Evolutionary conservation across 2,113 vertebrate genomes (phyloP), one percentile per base, ranked within the genome.

Genomic region (Spea multiplicata): DNA sequence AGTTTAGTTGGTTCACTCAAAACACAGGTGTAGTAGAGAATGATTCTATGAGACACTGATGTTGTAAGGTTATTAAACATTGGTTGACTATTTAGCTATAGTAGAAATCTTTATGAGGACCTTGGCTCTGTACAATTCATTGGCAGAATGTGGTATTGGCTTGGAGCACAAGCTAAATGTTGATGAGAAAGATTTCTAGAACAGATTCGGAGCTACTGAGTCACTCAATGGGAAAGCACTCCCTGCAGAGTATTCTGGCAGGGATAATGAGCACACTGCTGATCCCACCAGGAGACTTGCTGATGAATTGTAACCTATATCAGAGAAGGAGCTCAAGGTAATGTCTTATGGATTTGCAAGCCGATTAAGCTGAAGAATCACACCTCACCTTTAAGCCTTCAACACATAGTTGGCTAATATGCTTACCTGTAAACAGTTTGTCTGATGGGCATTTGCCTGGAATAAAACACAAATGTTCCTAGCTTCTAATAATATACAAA

Each of bases 141-240:
- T 47, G 74, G 61, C 9, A n/a, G 14, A 71, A 68, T 71, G 75
- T 45, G 10, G 76, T 75, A 57, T 4, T 5, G 44, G 10, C 2
- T 4, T 73, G 53, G 44, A 71, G 14, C 10, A 67, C 73, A 81
- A 76, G 65, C 61, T 75, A 57, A 67, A 57, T n/a, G 9, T 52
- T 49, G 44, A 44, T 69, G 76, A 64, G 14, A 52, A 12, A 59
- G 17, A 68, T 71, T 17, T n/a, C 49, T 78, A 61, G 62, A 13
- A 57, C 59, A 17, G 57, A 66, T 52, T 66, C 17, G n/a, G 30
- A 30, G 44, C 53, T 8, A n/a, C 8, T 53, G 48, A 72, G 76
- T 45, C 47, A 50, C 76, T 67, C 3, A 7, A 8, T 9, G 5
- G 57, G 66, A 59, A 30, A 46, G 16, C 65, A 48, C 3, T 80